Evolutionary conservation across 2,888 invertebrate species (phyloP).

Genomic region (Athetis lepigone): DNA sequence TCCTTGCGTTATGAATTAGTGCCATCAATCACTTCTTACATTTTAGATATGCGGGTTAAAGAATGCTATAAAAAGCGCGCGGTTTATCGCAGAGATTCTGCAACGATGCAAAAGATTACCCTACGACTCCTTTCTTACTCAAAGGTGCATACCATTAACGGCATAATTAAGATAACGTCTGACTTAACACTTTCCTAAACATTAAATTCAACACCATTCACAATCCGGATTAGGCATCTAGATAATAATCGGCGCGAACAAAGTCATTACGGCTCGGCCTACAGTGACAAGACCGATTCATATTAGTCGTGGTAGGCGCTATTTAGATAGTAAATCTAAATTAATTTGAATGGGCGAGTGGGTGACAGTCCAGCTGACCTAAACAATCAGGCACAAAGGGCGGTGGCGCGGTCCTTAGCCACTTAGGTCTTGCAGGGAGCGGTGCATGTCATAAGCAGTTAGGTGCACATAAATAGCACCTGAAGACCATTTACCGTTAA

Average conservation of each 20-base stretch:
- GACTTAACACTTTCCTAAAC: slow-evolving; percentile 65
- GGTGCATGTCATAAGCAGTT: slow-evolving; percentile 64
- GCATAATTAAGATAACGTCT: slow-evolving; percentile 57
- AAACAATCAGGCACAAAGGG: slow-evolving; percentile 82
- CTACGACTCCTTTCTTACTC: slow-evolving; percentile 39
- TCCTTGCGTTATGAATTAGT: slow-evolving; percentile 9
- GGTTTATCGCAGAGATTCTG: slow-evolving; percentile 8
- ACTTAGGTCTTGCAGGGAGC: slow-evolving; percentile 65
- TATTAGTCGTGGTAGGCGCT: slow-evolving; percentile 72
- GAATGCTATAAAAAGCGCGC: background rate
- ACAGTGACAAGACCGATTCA: slow-evolving; percentile 66
- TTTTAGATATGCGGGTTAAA: background rate
- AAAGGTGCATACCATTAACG: slow-evolving; percentile 45
- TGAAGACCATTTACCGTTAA: slow-evolving; percentile 39
- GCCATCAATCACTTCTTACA: slow-evolving; percentile 16
- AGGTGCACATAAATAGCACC: slow-evolving; percentile 29
- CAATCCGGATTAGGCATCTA: slow-evolving; percentile 68
- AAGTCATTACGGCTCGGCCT: slow-evolving; percentile 69
- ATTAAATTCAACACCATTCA: slow-evolving; percentile 64
- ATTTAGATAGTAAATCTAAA: slow-evolving; percentile 83
- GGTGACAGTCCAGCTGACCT: slow-evolving; percentile 84
- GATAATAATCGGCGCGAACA: slow-evolving; percentile 75
- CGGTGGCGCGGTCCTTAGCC: slow-evolving; percentile 71
- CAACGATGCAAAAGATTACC: slow-evolving; percentile 17
- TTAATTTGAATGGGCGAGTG: slow-evolving; percentile 83